Evolutionary conservation across 2,888 invertebrate species (phyloP).

Genomic region (Machimus atricapillus): DNA sequence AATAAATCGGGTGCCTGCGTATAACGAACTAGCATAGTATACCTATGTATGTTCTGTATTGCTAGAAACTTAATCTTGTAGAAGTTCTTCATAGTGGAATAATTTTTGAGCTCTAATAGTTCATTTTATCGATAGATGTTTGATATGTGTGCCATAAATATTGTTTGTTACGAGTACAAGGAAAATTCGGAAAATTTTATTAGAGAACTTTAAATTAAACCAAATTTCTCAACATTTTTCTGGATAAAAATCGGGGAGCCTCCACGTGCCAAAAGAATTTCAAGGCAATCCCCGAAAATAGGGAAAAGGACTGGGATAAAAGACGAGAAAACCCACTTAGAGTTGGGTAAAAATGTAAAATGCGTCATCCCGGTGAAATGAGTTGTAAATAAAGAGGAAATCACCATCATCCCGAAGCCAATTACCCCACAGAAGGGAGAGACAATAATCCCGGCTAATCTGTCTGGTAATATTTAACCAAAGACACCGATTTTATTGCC

Average conservation of each 20-base stretch:
- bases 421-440: conserved; percentile 10
- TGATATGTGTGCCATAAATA: no score
- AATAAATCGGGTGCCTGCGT: no score
- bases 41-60: no score
- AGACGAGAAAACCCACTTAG: not conserved
- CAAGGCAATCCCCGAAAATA: not conserved
- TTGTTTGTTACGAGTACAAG: no score
- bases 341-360: not conserved
- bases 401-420: conserved; percentile 4
- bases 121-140: no score
- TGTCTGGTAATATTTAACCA: conserved; percentile 21
- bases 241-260: not conserved
- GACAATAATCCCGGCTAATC: conserved; percentile 20
- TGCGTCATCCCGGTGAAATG: conserved; percentile 7
- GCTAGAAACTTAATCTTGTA: no score
- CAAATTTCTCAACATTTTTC: not conserved
- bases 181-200: no score
- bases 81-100: no score
- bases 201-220: no score
- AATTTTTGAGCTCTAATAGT: no score
- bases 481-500: conserved; percentile 29
- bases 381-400: conserved; percentile 17
- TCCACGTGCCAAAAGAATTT: not conserved
- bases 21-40: no score
- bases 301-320: not conserved